Conservation (phyloP, 2,888 invertebrate species). For the Patella caerulea region DNA sequence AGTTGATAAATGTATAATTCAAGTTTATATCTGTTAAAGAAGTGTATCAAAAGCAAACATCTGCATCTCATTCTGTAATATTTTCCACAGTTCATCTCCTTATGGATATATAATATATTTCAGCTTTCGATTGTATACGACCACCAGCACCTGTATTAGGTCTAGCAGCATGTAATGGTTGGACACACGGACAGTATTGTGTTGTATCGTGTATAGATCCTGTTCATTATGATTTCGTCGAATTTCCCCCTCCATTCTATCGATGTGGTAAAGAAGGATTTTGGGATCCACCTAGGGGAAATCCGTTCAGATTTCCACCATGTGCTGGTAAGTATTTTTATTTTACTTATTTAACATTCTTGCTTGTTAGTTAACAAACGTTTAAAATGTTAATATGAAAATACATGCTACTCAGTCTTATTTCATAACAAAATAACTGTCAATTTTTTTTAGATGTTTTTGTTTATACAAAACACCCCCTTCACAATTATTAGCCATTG, state of each 20-base stretch:
- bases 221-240: constrained; percentile 79
- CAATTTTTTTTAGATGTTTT: too few relatives aligned
- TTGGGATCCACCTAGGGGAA: constrained; percentile 77
- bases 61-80: too few relatives aligned
- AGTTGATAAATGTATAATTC: too few relatives aligned
- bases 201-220: constrained; percentile 65
- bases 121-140: constrained; percentile 54
- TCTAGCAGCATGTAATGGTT: constrained; percentile 41
- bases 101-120: constrained; percentile 19
- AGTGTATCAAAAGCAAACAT: too few relatives aligned
- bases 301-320: constrained; percentile 52
- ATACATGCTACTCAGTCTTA: too few relatives aligned
- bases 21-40: too few relatives aligned
- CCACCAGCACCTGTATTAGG: constrained; percentile 52
- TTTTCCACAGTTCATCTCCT: too few relatives aligned
- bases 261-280: constrained; percentile 98
- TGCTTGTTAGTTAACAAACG: too few relatives aligned
- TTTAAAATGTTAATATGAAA: too few relatives aligned
- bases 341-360: background rate
- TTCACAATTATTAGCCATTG: too few relatives aligned
- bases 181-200: constrained; percentile 50
- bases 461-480: too few relatives aligned
- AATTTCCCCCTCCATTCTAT: constrained; percentile 95
- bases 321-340: constrained; percentile 51
- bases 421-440: too few relatives aligned